phyloP scores from a whole-genome alignment of 2,113 vertebrate genomes.

The Stegostoma tigrinum region DNA sequence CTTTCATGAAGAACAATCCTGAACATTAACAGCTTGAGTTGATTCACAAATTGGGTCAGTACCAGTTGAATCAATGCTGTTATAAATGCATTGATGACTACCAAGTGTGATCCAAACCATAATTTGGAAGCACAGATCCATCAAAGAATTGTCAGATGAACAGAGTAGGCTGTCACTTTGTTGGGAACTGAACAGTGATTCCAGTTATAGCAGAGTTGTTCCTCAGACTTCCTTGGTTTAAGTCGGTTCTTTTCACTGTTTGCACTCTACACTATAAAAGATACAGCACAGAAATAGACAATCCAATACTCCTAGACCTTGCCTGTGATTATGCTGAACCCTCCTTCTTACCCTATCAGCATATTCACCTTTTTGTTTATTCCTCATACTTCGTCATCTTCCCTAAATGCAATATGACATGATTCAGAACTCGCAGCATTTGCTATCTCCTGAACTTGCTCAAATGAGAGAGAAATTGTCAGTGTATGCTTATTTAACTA shows the following conservation, averaged over 20 bases:
- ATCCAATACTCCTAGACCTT: not conserved
- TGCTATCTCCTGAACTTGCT: not conserved
- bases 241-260: not conserved
- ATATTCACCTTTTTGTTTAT: not conserved
- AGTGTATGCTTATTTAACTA: not conserved
- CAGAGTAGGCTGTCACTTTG: not conserved
- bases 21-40: not conserved
- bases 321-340: not conserved
- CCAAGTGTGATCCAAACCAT: not conserved
- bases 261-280: not conserved
- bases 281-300: not conserved
- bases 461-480: not conserved
- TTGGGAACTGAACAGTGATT: not conserved
- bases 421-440: not conserved
- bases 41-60: not conserved
- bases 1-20: not conserved
- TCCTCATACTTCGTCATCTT: not conserved
- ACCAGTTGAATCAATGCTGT: not conserved
- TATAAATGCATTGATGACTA: not conserved
- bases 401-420: not conserved
- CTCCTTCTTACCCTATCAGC: not conserved
- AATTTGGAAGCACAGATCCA: not conserved
- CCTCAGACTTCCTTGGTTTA: not conserved
- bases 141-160: not conserved
- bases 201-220: not conserved